phyloP scores from a whole-genome alignment of 2,797 vertebrate species.

The Simalia tracyae region DNA sequence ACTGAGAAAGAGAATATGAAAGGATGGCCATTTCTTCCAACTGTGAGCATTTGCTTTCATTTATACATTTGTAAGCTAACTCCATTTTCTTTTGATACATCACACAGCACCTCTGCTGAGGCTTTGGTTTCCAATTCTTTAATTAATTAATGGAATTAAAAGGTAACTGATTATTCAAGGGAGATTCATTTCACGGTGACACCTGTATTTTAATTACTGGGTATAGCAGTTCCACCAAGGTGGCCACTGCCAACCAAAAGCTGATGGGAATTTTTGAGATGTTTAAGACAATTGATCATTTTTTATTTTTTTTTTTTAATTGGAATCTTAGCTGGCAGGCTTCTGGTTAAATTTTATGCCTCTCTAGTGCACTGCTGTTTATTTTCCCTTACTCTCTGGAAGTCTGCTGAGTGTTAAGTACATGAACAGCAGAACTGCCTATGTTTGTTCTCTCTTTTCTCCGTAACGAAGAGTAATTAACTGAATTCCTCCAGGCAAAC shows the following conservation, averaged over 20 bases:
- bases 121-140: background rate
- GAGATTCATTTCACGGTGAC: background rate
- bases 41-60: background rate
- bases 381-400: background rate
- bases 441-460: background rate
- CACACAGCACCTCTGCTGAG: background rate
- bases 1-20: background rate
- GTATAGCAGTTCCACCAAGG: background rate
- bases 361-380: background rate
- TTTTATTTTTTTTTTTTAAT: background rate
- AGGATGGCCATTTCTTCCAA: no score
- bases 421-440: background rate
- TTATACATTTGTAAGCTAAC: background rate
- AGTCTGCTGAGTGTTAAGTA: background rate
- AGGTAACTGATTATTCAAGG: background rate
- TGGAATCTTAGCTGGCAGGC: background rate
- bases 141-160: slow-evolving; percentile 5
- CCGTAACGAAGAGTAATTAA: background rate
- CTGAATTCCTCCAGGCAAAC: background rate
- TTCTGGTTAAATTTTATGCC: background rate
- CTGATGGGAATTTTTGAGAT: background rate
- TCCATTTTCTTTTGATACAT: background rate
- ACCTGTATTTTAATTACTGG: background rate
- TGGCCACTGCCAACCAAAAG: background rate
- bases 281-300: background rate